These are phyloP conservation scores for Microcebus tavaratra DNA, from an alignment of 2,113 vertebrate genomes.

Conservation along the genomic window DNA sequence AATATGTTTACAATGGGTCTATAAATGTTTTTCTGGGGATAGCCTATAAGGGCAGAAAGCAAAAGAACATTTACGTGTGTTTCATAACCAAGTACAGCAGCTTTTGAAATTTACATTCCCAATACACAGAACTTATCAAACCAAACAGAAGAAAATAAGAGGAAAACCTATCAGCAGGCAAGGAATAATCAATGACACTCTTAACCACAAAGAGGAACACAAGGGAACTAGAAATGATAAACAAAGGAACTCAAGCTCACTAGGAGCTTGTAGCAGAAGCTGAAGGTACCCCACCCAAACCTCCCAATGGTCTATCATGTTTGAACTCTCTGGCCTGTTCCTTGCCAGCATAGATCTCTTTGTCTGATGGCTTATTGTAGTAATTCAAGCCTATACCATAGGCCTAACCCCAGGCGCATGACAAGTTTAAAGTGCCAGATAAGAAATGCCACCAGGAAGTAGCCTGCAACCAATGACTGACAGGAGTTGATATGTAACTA, in stretches of 20 bases:
- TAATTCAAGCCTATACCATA: not conserved
- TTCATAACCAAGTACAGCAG: slow-evolving; percentile 3
- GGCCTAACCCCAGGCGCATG: not conserved
- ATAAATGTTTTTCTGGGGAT: not conserved
- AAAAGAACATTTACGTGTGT: not conserved
- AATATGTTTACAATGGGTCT: not conserved
- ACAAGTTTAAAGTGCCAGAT: not conserved
- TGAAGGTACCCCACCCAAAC: not conserved
- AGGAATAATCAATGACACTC: not conserved
- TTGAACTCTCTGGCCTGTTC: not conserved
- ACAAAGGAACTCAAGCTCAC: not conserved
- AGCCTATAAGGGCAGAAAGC: not conserved
- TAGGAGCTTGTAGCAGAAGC: not conserved
- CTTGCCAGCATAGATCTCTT: not conserved
- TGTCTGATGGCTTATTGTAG: not conserved
- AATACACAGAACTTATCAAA: not conserved
- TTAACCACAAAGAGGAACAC: not conserved
- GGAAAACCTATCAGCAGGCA: not conserved
- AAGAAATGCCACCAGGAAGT: not conserved
- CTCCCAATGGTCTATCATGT: not conserved
- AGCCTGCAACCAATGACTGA: not conserved
- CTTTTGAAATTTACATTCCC: slow-evolving; percentile 21
- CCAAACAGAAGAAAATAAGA: not conserved
- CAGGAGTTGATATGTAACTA: not conserved
- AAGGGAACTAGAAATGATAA: not conserved